Percentiles rank a stretch among this genome's conserved stretches.
phyloP scores from a whole-genome alignment of 53 echinoderm and acorn worm genomes.

The Arbacia lixula region DNA sequence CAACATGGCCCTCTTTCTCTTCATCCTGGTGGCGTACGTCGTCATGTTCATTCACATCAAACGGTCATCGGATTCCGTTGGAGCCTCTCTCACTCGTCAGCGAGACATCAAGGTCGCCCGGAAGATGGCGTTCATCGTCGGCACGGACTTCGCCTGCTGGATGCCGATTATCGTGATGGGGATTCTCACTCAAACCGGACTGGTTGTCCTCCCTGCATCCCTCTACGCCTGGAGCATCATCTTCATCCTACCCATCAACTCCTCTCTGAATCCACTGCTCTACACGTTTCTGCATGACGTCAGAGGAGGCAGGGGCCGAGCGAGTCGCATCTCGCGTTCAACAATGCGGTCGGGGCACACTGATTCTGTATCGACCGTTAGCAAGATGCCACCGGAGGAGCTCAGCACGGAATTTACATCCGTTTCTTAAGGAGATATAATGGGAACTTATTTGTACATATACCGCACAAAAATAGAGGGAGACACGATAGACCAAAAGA shows the following conservation, averaged over 20 bases:
- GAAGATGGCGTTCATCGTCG: slow-evolving; percentile 57
- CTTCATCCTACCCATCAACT: slow-evolving; percentile 63
- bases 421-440: too few relatives aligned
- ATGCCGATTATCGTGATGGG: slow-evolving; percentile 64
- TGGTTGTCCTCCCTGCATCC: slow-evolving; percentile 25
- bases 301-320: too few relatives aligned
- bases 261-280: slow-evolving; percentile 53
- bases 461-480: too few relatives aligned
- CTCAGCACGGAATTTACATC: too few relatives aligned
- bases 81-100: not conserved
- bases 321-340: too few relatives aligned
- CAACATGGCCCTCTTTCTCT: slow-evolving; percentile 30
- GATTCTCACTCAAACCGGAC: slow-evolving; percentile 35
- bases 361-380: too few relatives aligned
- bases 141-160: slow-evolving; percentile 64
- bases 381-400: too few relatives aligned
- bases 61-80: not conserved
- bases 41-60: slow-evolving; percentile 52
- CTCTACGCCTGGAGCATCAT: slow-evolving; percentile 63
- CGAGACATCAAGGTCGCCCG: slow-evolving; percentile 50
- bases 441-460: too few relatives aligned
- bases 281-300: slow-evolving; percentile 44
- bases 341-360: too few relatives aligned
- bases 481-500: too few relatives aligned
- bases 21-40: slow-evolving; percentile 33